Evolutionary conservation across 1,140 invertebrate genomes (phyloP), one percentile per base, ranked within the genome.

Genomic region (Tetraneura akinire): DNA sequence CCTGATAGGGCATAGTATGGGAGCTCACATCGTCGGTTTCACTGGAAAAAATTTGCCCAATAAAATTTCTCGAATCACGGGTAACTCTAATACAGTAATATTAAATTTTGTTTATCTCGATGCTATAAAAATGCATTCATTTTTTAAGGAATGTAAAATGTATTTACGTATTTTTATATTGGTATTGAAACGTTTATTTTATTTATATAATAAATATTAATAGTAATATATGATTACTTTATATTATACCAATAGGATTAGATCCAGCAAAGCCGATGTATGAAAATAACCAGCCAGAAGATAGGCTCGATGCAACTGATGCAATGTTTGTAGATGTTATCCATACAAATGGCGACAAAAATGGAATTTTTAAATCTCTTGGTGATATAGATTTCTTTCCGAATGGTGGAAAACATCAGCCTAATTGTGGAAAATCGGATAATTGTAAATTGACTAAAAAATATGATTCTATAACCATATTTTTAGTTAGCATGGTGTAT

Each of bases 241-340:
- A 14, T 26, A 23, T 47, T 32, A n/a, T n/a, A n/a, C n/a, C n/a
- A n/a, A n/a, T n/a, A 74, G 83, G 83, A 26, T 73, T 93, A 83
- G 92, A 94, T 86, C 91, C 92, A 1, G 92, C 92, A 0, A 88
- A 90, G 3, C 92, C 92, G 0, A 87, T 88, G 81, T 93, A 92
- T 83, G 64, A 64, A 13, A 88, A 91, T 82, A 83, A 89, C 16
- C 85, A 88, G 2, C 87, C 88, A 8, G 80, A 86, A 0, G 85
- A 89, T 49, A 86, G 91, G 26, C 84, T 94, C 0, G 89, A 90
- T 82, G 83, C 85, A 1, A 86, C 86, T 0, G 92, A 94, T 82
- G 93, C 91, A 1, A 85, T 87, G 8, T 92, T 91, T 73, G 92
- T 94, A 0, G 92, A 93, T 82, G 86, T 91, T 0, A 90, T 94